Percentiles rank a stretch among this genome's conserved stretches.
These are phyloP conservation scores for Brachyhypopomus occidentalis DNA, from an alignment of 2,113 vertebrate genomes.

Conservation along the genomic window DNA sequence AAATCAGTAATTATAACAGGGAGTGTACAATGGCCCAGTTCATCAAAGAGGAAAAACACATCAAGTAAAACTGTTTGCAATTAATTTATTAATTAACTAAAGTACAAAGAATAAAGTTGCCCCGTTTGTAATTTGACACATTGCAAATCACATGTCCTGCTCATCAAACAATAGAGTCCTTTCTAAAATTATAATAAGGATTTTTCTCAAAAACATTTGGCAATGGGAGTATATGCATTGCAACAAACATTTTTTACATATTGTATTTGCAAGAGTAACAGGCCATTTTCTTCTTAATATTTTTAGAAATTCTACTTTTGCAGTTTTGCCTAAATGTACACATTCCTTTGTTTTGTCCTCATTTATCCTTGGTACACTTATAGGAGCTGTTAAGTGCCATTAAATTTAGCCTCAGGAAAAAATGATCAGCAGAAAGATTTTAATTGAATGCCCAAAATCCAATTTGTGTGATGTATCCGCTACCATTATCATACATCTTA, in stretches of 20 bases:
- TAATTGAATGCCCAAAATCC: conserved; percentile 1
- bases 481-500: neutral
- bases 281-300: neutral
- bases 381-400: neutral
- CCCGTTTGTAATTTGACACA: neutral
- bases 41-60: conserved; percentile 10
- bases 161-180: neutral
- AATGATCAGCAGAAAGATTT: conserved; percentile 2
- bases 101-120: too few species aligned
- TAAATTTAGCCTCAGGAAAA: neutral
- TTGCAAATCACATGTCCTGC: neutral
- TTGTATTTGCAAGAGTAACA: neutral
- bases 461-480: neutral
- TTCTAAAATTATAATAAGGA: neutral
- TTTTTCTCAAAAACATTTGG: neutral
- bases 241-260: neutral
- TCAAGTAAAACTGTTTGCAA: conserved; percentile 13
- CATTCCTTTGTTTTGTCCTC: neutral
- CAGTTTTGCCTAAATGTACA: neutral
- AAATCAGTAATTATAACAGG: conserved; percentile 30
- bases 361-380: neutral
- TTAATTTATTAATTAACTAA: neutral
- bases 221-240: neutral
- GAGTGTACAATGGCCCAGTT: conserved; percentile 6
- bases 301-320: neutral